These are phyloP conservation scores for Electrona antarctica DNA, from an alignment of 2,113 vertebrate genomes.

Conservation along the genomic window DNA sequence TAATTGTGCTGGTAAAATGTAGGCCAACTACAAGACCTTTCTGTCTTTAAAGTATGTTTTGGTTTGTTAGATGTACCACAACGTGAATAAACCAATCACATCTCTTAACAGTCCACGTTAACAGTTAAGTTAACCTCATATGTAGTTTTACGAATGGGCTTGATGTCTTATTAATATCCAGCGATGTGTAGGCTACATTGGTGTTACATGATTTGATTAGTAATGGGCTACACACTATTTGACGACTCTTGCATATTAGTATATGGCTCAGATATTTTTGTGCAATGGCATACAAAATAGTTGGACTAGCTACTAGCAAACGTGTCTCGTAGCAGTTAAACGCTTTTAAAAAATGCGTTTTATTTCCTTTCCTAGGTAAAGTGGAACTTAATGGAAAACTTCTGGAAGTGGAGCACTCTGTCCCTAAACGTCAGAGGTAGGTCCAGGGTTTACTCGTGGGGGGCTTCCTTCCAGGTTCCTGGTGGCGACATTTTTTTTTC, in stretches of 20 bases:
- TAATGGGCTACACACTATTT: constrained; percentile 5
- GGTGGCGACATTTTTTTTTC: not conserved
- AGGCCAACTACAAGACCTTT: constrained; percentile 56
- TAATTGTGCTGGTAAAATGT: constrained; percentile 72
- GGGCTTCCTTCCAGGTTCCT: not conserved
- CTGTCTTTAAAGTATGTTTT: not conserved
- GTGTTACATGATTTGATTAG: not conserved
- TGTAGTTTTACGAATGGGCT: constrained; percentile 14
- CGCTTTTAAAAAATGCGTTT: constrained; percentile 22
- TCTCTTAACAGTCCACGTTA: not conserved
- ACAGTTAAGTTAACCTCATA: constrained; percentile 4
- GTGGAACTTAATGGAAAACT: constrained; percentile 96
- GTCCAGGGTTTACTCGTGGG: constrained; percentile 39
- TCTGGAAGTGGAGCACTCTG: constrained; percentile 96
- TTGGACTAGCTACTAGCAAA: not conserved
- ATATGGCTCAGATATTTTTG: constrained; percentile 4
- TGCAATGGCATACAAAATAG: not conserved
- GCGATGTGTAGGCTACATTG: constrained; percentile 10
- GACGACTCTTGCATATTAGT: not conserved
- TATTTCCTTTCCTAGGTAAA: constrained; percentile 85
- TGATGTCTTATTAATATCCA: not conserved
- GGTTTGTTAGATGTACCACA: constrained; percentile 11
- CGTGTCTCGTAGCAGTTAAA: not conserved
- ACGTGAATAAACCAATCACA: not conserved
- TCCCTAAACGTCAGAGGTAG: constrained; percentile 98